Evolutionary conservation across 2,113 vertebrate genomes (phyloP).

Genomic region (Illadopsis cleaveri): DNA sequence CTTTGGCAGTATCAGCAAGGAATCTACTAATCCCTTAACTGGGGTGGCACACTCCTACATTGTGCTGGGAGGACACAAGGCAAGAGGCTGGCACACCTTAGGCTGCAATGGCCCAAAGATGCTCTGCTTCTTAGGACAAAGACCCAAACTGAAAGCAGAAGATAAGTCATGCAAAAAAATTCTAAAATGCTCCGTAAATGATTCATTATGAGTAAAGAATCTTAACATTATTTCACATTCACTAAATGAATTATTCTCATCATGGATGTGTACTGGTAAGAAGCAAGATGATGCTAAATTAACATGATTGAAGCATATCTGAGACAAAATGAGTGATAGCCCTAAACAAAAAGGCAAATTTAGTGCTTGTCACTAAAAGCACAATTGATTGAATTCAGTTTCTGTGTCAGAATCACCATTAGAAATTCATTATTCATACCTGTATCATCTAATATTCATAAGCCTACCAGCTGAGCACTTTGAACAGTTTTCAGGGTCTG

Average conservation of each 20-base stretch:
- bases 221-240: background rate
- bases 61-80: background rate
- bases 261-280: background rate
- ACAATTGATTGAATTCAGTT: background rate
- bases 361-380: background rate
- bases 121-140: background rate
- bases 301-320: background rate
- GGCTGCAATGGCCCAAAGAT: background rate
- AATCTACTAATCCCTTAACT: background rate
- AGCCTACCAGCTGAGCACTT: background rate
- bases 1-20: background rate
- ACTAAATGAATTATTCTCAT: background rate
- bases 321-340: background rate
- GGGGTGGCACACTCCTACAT: background rate
- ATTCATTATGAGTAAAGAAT: background rate
- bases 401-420: background rate
- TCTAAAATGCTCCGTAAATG: background rate
- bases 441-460: background rate
- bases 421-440: constrained; percentile 6
- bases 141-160: background rate
- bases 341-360: background rate
- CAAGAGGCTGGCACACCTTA: background rate
- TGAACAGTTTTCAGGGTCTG: background rate
- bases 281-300: background rate
- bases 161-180: background rate